phyloP scores from a whole-genome alignment of 64 coral and sea anemone genomes.

The Cladopsammia gracilis region DNA sequence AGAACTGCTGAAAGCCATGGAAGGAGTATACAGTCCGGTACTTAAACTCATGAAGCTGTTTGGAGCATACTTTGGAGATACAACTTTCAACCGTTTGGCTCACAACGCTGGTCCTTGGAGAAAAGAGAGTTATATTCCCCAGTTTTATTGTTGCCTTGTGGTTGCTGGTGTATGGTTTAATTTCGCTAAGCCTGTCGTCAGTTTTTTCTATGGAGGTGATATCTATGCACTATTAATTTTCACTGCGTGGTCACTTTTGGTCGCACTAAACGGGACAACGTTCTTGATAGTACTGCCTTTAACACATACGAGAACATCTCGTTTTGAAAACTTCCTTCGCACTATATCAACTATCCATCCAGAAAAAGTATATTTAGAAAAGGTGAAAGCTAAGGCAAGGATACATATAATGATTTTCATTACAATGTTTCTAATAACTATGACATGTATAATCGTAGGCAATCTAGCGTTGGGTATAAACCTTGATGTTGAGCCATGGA shows the following conservation, averaged over 20 bases:
- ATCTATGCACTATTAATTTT: background rate
- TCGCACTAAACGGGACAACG: background rate
- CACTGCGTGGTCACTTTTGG: background rate
- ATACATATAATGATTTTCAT: no score
- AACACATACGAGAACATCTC: background rate
- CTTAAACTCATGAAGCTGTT: background rate
- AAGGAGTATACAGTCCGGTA: background rate
- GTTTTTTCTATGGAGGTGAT: background rate
- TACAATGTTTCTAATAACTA: no score
- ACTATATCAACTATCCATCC: background rate
- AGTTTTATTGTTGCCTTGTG: background rate
- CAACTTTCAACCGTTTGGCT: background rate
- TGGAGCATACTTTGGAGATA: slow-evolving; percentile 15
- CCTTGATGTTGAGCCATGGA: background rate
- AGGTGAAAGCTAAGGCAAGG: no score
- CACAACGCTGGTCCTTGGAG: no score
- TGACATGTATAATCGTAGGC: no score
- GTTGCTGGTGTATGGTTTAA: background rate
- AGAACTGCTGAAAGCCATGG: background rate
- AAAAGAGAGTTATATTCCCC: background rate
- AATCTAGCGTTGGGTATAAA: no score
- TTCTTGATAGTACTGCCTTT: background rate
- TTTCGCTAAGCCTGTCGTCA: background rate
- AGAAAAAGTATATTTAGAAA: no score
- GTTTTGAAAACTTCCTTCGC: background rate